These are phyloP conservation scores for Drosophila mettleri DNA, from an alignment of 2,888 invertebrate genomes.

Conservation along the genomic window DNA sequence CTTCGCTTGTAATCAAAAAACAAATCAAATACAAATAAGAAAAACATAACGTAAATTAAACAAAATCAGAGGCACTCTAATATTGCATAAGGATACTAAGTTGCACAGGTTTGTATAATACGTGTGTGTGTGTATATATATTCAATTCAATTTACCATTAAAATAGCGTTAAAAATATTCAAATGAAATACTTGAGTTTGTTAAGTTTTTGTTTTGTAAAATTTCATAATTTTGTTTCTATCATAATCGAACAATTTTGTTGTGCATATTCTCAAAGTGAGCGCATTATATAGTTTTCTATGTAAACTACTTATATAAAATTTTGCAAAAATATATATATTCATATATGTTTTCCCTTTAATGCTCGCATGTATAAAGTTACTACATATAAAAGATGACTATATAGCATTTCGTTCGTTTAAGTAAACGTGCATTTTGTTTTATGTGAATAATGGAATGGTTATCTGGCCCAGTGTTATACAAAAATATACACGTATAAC, in stretches of 20 bases:
- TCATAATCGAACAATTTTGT: slow-evolving; percentile 47
- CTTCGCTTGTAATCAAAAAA: slow-evolving; percentile 29
- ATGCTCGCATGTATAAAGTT: slow-evolving; percentile 42
- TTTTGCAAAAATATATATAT: slow-evolving; percentile 72
- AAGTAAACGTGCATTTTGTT: slow-evolving; percentile 50
- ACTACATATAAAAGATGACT: slow-evolving; percentile 73
- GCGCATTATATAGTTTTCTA: slow-evolving; percentile 57
- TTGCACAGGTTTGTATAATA: slow-evolving; percentile 72
- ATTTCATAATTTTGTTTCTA: slow-evolving; percentile 57
- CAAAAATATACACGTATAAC: slow-evolving; percentile 60
- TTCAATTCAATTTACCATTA: slow-evolving; percentile 28
- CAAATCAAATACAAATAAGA: slow-evolving; percentile 34
- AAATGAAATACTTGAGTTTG: slow-evolving; percentile 54
- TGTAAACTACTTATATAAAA: slow-evolving; percentile 69
- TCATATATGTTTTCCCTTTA: slow-evolving; percentile 22
- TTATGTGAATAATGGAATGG: slow-evolving; percentile 63
- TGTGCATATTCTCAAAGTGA: slow-evolving; percentile 54
- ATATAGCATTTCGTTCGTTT: slow-evolving; percentile 58
- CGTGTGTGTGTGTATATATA: slow-evolving; percentile 33
- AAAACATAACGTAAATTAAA: slow-evolving; percentile 51
- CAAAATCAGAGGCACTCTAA: slow-evolving; percentile 83
- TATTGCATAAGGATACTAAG: slow-evolving; percentile 83
- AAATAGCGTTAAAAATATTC: slow-evolving; percentile 34
- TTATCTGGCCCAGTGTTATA: slow-evolving; percentile 70
- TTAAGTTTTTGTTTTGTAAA: slow-evolving; percentile 51